Conservation (phyloP, 2,113 vertebrate genomes). For the Pionites leucogaster region DNA sequence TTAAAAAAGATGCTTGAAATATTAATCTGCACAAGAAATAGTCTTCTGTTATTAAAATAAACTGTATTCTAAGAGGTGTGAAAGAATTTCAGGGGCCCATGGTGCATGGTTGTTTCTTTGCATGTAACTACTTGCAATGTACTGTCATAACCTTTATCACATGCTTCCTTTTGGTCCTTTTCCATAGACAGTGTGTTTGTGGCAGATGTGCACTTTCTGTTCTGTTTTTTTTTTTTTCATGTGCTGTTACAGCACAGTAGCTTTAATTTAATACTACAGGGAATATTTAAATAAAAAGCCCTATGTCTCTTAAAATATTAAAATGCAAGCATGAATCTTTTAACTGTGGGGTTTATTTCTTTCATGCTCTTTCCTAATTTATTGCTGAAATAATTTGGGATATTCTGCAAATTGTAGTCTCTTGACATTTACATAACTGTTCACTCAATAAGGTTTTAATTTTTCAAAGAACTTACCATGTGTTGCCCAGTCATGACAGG, state of each 20-base stretch:
- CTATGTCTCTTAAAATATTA: not conserved
- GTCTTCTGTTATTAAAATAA: not conserved
- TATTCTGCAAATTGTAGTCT: not conserved
- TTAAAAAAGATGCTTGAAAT: not conserved
- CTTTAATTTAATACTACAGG: not conserved
- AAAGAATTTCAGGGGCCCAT: not conserved
- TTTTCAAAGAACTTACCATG: not conserved
- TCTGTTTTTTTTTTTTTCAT: not conserved
- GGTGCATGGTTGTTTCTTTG: not conserved
- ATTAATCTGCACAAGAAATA: not conserved
- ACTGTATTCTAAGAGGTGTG: not conserved
- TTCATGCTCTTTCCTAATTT: not conserved
- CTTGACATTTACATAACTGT: not conserved
- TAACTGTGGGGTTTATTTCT: not conserved
- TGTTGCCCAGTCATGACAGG: not conserved
- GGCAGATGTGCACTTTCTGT: not conserved
- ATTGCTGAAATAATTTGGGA: not conserved
- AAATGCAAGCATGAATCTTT: not conserved
- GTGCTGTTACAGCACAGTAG: not conserved
- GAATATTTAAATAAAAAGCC: not conserved
- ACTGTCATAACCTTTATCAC: not conserved
- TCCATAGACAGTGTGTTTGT: not conserved
- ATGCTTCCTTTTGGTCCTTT: not conserved
- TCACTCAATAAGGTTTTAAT: not conserved
- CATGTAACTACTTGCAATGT: not conserved